Base-by-base conservation (phyloP, 64 coral and sea anemone species). In the Actinia tenebrosa region DNA sequence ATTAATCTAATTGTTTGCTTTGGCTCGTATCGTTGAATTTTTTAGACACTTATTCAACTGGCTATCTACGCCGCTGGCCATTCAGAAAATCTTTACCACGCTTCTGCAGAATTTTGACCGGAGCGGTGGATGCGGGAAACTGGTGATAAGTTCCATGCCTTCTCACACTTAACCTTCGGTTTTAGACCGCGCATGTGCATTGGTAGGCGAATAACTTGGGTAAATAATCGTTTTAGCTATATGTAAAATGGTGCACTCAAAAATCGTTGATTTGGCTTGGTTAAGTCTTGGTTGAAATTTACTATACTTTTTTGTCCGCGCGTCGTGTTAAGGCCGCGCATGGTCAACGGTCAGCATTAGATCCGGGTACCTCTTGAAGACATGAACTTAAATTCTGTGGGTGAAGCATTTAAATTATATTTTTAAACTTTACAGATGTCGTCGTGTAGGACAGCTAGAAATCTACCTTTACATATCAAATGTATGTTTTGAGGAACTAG, bases 111-210 rank as follows among this genome's bases (percentile, higher is more conserved):
- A 59, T 95, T 83, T 66, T 54, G 80, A 77, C 94, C 94, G 37
- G 94, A 95, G 52, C 86, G 94, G 53, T 95, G 94, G 94, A 20
- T 89, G 30, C 79, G 78, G n/a, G 90, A 88, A 20, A 54, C 53
- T 62, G 66, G 78, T 13, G 68, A 92, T 13, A 80, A 95, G 8
- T 71, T 82, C 60, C 87, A 92, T 53, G 47, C 94, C 10, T 95
- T 95, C 43, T 61, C 94, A 17, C 53, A 62, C 22, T 44, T 92
- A 1, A 90, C 94, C 19, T 95, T 95, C 64, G 94, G 94, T 17
- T 92, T 87, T 84, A 90, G 94, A 68, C 84, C 94, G 11, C 94
- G 94, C 42, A 95, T 89, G 87, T 95, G 94, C 14, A 59, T 95
- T 83, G 94, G 94, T 95, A 60, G 85, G 72, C 30, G 30, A 37